Conservation (phyloP, 2,113 vertebrate species). For the Taurulus bubalis region DNA sequence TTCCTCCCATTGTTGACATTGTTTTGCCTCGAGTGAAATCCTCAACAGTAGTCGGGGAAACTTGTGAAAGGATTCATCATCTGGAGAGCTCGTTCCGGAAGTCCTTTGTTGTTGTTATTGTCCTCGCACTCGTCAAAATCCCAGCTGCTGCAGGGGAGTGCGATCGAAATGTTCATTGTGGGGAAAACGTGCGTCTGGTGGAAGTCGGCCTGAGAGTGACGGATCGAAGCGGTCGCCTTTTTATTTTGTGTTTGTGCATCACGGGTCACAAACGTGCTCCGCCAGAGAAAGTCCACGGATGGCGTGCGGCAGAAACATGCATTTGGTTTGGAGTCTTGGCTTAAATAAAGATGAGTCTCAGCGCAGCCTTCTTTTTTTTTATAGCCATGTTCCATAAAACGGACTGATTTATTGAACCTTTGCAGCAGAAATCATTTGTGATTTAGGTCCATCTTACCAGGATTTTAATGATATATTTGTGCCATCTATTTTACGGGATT, state of each 20-base stretch:
- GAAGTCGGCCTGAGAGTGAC: slow-evolving; percentile 34
- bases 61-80: slow-evolving; percentile 68
- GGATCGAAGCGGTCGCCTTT: background rate
- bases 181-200: slow-evolving; percentile 30
- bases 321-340: slow-evolving; percentile 16
- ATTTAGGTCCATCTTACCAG: slow-evolving; percentile 24
- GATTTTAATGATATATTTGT: slow-evolving; percentile 32
- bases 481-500: slow-evolving; percentile 28
- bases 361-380: background rate
- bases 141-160: slow-evolving; percentile 62
- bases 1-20: slow-evolving; percentile 48
- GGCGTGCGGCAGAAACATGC: background rate
- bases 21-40: slow-evolving; percentile 44
- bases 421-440: slow-evolving; percentile 22
- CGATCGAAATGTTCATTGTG: slow-evolving; percentile 59
- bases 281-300: slow-evolving; percentile 22
- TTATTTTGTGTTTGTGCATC: slow-evolving; percentile 31
- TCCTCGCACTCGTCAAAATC: slow-evolving; percentile 54
- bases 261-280: slow-evolving; percentile 25
- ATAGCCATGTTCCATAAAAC: slow-evolving; percentile 18
- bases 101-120: slow-evolving; percentile 59
- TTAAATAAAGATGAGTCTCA: slow-evolving; percentile 15
- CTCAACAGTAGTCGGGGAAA: slow-evolving; percentile 66
- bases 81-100: slow-evolving; percentile 51
- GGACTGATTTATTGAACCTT: slow-evolving; percentile 35